Evolutionary conservation across 2,113 vertebrate genomes (phyloP), one percentile per base, ranked within the genome.

Genomic region (Sardina pilchardus): DNA sequence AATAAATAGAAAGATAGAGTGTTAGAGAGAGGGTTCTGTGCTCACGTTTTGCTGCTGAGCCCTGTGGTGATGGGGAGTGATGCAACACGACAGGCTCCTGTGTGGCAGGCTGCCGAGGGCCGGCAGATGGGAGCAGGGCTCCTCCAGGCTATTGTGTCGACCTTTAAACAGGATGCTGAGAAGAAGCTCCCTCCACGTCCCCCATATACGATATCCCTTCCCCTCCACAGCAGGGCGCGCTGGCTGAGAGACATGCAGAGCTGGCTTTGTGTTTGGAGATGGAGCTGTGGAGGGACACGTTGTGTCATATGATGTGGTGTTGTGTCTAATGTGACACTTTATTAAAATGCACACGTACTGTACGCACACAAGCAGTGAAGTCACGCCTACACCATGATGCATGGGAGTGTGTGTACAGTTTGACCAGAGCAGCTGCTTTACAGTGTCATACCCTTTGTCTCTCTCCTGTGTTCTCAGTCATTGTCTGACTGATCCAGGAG

Each of bases 81-180:
- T 53, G 6, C 43, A 30, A 39, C 42, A 36, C 34, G 42, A n/a
- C 10, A 56, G 75, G 78, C 30, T 78, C 10, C 71, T 78, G 26
- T 48, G 84, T 86, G 84, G 81, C 82, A 82, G 42, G 47, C 81
- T 47, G 85, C 83, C 45, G 67, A 82, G 63, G 45, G 26, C 21
- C n/a, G 87, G 81, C 87, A 89, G 84, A 90, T 89, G 89, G 84
- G 48, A 85, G 36, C 30, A 50, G 84, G 34, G 16, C 53, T 44
- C 81, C 48, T 48, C 81, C 50, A 17, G 43, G 84, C 86, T 85
- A 84, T 86, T 89, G 56, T 85, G 42, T 87, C 34, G 81, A 83
- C 63, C 88, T 81, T 80, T 82, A 80, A 83, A 82, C 81, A 86
- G 80, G 50, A 83, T 80, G 80, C 43, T 82, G 42, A 81, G 81